Base-by-base conservation (phyloP, 2,113 vertebrate genomes). In the Probosciger aterrimus region DNA sequence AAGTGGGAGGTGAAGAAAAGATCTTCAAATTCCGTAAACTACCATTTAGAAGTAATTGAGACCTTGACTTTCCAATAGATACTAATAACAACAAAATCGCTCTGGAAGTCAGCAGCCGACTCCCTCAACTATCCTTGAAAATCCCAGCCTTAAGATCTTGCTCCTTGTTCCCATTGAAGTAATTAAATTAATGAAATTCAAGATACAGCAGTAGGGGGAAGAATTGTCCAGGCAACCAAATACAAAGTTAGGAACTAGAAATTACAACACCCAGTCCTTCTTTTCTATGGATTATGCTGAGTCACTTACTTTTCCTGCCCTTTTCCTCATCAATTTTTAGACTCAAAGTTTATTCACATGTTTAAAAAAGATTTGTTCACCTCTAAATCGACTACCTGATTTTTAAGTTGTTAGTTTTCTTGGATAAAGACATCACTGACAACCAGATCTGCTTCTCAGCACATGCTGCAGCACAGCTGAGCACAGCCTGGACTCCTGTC, bases 181-280 rank as follows among this genome's bases (percentile, higher is more conserved):
- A 82, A 91, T 82, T 86, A 93, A 86, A 74, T 70, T 82, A 86
- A 71, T 71, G 18, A 78, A 57, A 75, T 83, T 86, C 55, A 80
- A 80, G 53, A 83, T 41, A 84, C 23, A 15, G 63, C 43, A 88
- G 25, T 52, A 90, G 57, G 76, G 46, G 39, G 13, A 88, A 77
- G 44, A 0, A 0, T 65, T 82, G 67, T 68, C 62, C 70, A 82
- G 88, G 73, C 35, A 93, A 85, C 18, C 4, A 57, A 95, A 64
- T 33, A 82, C 11, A 28, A 76, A 14, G 23, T 82, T 87, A 82
- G 24, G 44, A 92, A 65, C 14, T 39, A 71, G 49, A 76, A 90
- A 93, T 79, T 88, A n/a, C 43, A 88, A 44, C 4, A 55, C 7
- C 4, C n/a, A 63, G 62, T 55, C 27, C 15, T 88, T 70, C 35